phyloP scores from a whole-genome alignment of 2,113 vertebrate species.

The Salminus brasiliensis region DNA sequence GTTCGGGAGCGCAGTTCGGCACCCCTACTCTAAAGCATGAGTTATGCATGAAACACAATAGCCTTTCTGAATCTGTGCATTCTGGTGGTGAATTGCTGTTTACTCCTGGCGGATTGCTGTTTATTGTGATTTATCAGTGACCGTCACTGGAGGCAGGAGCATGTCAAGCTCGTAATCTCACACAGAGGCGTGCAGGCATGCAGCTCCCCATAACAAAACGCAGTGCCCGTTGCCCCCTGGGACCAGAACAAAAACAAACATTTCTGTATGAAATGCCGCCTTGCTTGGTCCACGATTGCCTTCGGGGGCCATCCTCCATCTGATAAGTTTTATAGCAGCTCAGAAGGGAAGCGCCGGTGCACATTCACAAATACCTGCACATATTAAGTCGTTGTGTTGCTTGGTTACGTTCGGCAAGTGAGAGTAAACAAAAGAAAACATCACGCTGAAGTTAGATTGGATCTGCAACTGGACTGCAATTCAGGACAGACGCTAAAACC shows the following conservation, averaged over 20 bases:
- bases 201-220: constrained; percentile 36
- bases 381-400: constrained; percentile 31
- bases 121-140: constrained; percentile 53
- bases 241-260: constrained; percentile 40
- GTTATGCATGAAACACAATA: background rate
- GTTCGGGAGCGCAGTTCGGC: background rate
- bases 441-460: constrained; percentile 23
- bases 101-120: constrained; percentile 31
- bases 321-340: constrained; percentile 21
- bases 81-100: constrained; percentile 28
- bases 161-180: constrained; percentile 38
- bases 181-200: constrained; percentile 29
- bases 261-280: constrained; percentile 33
- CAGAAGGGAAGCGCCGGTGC: constrained; percentile 8
- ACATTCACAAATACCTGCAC: constrained; percentile 46
- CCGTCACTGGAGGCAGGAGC: constrained; percentile 36
- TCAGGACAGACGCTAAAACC: background rate
- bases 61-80: constrained; percentile 26
- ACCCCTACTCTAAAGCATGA: background rate
- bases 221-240: constrained; percentile 17
- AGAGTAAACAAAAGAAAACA: constrained; percentile 61
- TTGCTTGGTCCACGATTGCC: constrained; percentile 16
- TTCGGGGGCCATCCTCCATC: constrained; percentile 20
- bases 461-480: constrained; percentile 33
- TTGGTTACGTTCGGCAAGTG: constrained; percentile 23